Conservation (phyloP, 2,888 invertebrate genomes). For the Caenorhabditis doughertyi region DNA sequence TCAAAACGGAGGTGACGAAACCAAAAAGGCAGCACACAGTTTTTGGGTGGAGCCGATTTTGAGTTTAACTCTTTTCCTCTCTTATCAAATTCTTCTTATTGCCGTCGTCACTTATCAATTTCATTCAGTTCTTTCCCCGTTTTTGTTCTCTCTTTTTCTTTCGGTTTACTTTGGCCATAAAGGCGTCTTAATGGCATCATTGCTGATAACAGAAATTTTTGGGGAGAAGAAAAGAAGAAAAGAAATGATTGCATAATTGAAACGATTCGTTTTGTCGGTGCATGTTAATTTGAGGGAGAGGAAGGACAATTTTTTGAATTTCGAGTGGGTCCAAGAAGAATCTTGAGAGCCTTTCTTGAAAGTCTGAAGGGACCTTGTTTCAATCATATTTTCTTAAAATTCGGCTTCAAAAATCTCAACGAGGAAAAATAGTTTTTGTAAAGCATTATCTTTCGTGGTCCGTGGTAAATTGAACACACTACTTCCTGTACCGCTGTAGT, state of each 20-base stretch:
- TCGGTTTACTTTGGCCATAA: conserved; percentile 17
- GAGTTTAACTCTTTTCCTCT: background rate
- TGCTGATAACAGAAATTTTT: conserved; percentile 41
- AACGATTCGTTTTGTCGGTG: background rate
- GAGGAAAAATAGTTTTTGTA: too few species aligned
- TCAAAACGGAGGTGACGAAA: background rate
- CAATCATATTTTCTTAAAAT: too few species aligned
- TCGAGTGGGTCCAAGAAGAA: too few species aligned
- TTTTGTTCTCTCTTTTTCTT: conserved; percentile 47
- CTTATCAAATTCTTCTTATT: conserved; percentile 30
- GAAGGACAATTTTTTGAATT: background rate
- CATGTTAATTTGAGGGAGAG: background rate
- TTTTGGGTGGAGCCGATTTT: conserved; percentile 52
- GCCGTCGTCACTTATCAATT: conserved; percentile 1
- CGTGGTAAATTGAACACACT: too few species aligned
- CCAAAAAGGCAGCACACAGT: background rate
- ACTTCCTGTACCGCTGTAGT: too few species aligned
- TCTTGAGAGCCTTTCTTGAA: too few species aligned
- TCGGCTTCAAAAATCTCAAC: too few species aligned
- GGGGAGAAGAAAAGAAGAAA: background rate
- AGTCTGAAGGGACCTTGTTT: too few species aligned
- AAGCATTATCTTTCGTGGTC: too few species aligned
- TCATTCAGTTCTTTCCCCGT: conserved; percentile 18
- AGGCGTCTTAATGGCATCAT: conserved; percentile 54
- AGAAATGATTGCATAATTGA: conserved; percentile 44